Percentiles rank a stretch among this genome's conserved stretches.
These are phyloP conservation scores for Panagrolaimus sp. DNA, from an alignment of 1,140 invertebrate species.

Conservation along the genomic window DNA sequence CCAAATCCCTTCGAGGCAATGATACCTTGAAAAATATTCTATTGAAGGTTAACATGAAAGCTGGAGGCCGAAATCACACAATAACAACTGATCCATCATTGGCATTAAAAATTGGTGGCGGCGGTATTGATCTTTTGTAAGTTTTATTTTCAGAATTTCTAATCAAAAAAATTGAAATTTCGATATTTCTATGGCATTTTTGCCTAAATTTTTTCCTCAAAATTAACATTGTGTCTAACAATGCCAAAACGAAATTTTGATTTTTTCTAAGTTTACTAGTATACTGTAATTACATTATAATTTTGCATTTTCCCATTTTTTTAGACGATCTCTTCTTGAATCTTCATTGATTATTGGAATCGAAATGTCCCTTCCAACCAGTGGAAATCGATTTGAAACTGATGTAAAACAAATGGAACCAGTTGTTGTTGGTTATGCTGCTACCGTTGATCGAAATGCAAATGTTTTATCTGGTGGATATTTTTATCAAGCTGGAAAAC, in stretches of 20 bases:
- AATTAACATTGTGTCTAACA: too few relatives aligned
- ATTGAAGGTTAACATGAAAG: slow-evolving; percentile 1
- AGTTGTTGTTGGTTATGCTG: not conserved
- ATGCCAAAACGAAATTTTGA: too few relatives aligned
- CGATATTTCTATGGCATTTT: too few relatives aligned
- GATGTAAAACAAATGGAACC: not conserved
- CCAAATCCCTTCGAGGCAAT: not conserved
- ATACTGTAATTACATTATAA: too few relatives aligned
- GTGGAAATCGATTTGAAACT: not conserved
- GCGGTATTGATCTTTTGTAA: not conserved
- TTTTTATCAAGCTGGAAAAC: too few relatives aligned
- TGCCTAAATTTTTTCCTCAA: too few relatives aligned
- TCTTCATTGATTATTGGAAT: not conserved
- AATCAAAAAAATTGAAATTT: too few relatives aligned
- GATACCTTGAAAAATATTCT: not conserved
- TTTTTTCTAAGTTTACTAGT: too few relatives aligned
- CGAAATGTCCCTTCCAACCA: not conserved
- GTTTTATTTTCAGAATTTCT: not conserved
- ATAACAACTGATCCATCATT: not conserved
- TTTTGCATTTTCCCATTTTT: not conserved
- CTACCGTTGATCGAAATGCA: not conserved
- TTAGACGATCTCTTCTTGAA: not conserved
- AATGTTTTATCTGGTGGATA: not conserved
- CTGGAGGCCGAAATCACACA: not conserved
- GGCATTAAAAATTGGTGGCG: not conserved